Base-by-base conservation (phyloP, 2,113 vertebrate genomes). In the Crotalus horridus region DNA sequence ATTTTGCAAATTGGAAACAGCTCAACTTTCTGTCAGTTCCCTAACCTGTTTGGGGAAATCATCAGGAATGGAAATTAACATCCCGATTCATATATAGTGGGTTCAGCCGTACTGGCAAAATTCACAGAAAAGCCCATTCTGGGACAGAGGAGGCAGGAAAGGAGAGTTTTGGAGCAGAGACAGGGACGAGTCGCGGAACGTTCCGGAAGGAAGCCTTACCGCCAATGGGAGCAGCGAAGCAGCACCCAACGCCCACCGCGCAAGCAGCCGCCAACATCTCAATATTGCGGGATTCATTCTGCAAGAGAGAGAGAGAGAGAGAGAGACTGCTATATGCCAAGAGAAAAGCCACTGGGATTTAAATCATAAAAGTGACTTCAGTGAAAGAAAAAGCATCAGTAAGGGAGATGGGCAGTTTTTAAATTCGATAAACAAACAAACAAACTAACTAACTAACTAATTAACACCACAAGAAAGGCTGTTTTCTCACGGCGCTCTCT, bases 261-360 rank as follows among this genome's bases (percentile, higher is more conserved):
- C 98, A 99, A 92, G 99, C 99, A 0, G 98, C 98, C 0, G 99
- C 98, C 97, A 99, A 97, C 98, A 99, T 98, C 98, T 99, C 99
- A 0, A 98, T 99, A 96, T 99, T 99, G 81, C 98, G 97, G 0
- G 99, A 97, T 95, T 99, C 99, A 0, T 99, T 99, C 99, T 99
- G 98, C 0, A 17, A 86, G 86, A 85, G 33, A 56, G 11, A 55
- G 21, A 48, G 85, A 48, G 39, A 43, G 21, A 39, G n/a, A 12
- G 9, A 29, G 8, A 51, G 48, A 51, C 9, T 1, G 48, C 48
- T 10, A 51, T 88, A n/a, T 55, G 29, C 53, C 53, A n/a, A 88
- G 48, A 7, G 51, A 48, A 17, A 0, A 53, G 11, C 7, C 8
- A 20, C 5, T 55, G 17, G 23, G n/a, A 56, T 33, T 21, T 12